Evolutionary conservation across 2,113 vertebrate genomes (phyloP).

Genomic region (Pseudorhombus dupliciocellatus): DNA sequence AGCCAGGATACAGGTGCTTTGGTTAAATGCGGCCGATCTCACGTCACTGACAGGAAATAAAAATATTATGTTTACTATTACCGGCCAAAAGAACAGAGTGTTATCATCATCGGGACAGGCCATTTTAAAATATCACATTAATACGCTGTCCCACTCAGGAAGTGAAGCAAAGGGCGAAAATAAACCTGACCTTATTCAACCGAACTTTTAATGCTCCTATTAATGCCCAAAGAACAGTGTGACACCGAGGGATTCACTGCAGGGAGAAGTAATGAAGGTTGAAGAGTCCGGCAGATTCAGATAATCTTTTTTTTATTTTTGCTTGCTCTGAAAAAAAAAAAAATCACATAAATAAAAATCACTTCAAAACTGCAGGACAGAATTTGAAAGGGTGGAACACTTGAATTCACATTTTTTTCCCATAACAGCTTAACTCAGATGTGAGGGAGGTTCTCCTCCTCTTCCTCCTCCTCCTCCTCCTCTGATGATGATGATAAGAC

Average conservation of each 20-base stretch:
- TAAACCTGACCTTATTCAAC: conserved; percentile 49
- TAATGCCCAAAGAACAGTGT: background rate
- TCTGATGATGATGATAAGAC: conserved; percentile 47
- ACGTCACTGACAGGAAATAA: conserved; percentile 52
- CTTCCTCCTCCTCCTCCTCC: conserved; percentile 6
- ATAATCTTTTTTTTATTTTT: conserved; percentile 49
- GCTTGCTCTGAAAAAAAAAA: conserved; percentile 55
- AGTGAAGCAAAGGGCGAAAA: conserved; percentile 51
- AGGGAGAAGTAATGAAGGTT: background rate
- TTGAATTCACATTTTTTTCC: conserved; percentile 79
- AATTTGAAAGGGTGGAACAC: conserved; percentile 67
- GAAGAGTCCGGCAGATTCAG: background rate
- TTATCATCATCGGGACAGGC: conserved; percentile 39
- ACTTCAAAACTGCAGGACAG: conserved; percentile 70
- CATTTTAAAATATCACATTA: conserved; percentile 59
- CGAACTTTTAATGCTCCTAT: conserved; percentile 1
- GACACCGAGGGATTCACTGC: background rate
- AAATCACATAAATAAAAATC: conserved; percentile 65
- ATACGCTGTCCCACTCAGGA: conserved; percentile 45
- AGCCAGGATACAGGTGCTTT: conserved; percentile 75
- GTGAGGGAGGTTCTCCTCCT: conserved; percentile 42
- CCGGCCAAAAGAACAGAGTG: conserved; percentile 49
- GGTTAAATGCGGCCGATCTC: conserved; percentile 37
- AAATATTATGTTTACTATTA: conserved; percentile 73
- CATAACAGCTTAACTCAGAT: conserved; percentile 62